Percentiles rank a stretch among this genome's conserved stretches.
Conservation (phyloP, 2,888 invertebrate species). For the Ariolimax columbianus region DNA sequence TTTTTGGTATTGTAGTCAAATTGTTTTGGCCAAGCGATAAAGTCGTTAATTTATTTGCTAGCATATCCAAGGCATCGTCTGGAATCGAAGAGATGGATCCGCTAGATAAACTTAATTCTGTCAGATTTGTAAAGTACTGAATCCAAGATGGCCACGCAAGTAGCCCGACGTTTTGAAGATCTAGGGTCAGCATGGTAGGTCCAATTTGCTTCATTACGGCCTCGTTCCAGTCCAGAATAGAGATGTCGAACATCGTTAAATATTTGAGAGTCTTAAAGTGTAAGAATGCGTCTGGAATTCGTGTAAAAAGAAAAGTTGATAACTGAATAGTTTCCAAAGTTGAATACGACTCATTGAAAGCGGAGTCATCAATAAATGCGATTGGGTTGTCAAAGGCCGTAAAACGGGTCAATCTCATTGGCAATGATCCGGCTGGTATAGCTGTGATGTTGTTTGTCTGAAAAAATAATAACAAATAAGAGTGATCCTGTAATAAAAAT, state of each 20-base stretch:
- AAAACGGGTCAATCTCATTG: background rate
- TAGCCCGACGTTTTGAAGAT: background rate
- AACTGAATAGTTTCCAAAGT: background rate
- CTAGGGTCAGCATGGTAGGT: background rate
- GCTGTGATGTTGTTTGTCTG: slow-evolving; percentile 5
- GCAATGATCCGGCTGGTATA: background rate
- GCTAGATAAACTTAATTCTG: background rate
- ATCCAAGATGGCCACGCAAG: background rate
- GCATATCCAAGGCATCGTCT: background rate
- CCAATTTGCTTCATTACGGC: background rate
- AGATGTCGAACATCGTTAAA: background rate
- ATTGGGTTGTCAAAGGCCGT: background rate
- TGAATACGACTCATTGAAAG: background rate
- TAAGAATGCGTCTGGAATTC: background rate
- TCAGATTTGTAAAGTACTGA: background rate
- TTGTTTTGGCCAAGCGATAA: background rate
- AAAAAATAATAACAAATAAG: background rate
- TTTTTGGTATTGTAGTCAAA: background rate
- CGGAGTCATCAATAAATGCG: background rate
- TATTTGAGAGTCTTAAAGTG: background rate
- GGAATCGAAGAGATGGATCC: background rate
- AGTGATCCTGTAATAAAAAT: too few species aligned
- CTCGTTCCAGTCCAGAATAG: background rate
- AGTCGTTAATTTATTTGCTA: background rate
- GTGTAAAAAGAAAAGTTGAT: background rate